Evolutionary conservation across 2,888 invertebrate species (phyloP), one percentile per base, ranked within the genome.

Genomic region (Pogonocherus hispidulus): DNA sequence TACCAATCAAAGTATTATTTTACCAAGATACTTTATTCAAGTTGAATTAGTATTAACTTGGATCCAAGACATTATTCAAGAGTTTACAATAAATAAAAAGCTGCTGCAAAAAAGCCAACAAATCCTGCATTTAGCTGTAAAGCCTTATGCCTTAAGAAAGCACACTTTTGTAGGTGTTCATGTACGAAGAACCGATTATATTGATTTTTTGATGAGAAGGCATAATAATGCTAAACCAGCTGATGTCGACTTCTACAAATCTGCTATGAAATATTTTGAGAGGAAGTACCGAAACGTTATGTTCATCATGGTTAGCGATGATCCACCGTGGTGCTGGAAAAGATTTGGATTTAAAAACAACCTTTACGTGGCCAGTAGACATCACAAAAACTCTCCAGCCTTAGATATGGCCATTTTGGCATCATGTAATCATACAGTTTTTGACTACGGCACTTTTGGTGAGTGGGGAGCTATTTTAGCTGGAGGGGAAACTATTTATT

Each of bases 131-230:
- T 14, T 44, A 37, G 73, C 72, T 18, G 67, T 69, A 32, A 63
- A 83, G 19, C 74, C 75, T 9, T 64, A 41, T 11, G 57, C 51
- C 1, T 60, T 16, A 14, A 57, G 23, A 47, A 79, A 82, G 37
- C 79, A 57, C 14, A 84, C 85, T 11, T 89, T 86, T 73, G 86
- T 89, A 14, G 88, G 88, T 54, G 85, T 90, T 44, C 90, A 90
- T 73, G 87, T 89, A 5, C 82, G 89, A 54, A 83, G 89, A 63
- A 89, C 89, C 1, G 90, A 90, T 79, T 90, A 89, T 78, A 84
- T 87, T 32, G 85, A 70, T 6, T 89, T 88, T 78, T 80, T 90
- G 19, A 87, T 87, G 86, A 84, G 87, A 65, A 89, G 88, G 73
- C 82, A 87, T 57, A 84, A n/a, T n/a, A 84, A 86, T 44, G 84